Base-by-base conservation (phyloP, 2,888 invertebrate genomes). In the Cerceris ruficornis region DNA sequence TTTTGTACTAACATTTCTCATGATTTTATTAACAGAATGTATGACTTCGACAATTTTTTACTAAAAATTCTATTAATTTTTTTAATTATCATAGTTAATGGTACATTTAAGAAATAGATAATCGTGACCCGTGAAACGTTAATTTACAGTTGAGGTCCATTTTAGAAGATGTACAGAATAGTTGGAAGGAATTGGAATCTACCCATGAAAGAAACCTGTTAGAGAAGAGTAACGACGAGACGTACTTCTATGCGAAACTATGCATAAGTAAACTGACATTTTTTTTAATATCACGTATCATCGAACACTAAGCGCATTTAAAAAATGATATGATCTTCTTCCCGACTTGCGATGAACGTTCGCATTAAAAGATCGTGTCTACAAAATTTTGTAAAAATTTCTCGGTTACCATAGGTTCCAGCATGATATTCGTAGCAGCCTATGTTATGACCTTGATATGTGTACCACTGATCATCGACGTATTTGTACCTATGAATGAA, bases 401-500 rank as follows among this genome's bases (percentile, higher is more conserved):
- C 28, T 28, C 4, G 4, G 4, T 28, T 28, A 28, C 28, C 28
- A 28, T 28, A 28, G 28, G 28, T 28, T 28, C 4, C 28, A 28
- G 28, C 4, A 4, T 28, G 28, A 2, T 28, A 28, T 4, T 28
- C 28, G 1, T 28, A 28, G 28, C 28, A 28, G 28, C 2, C 28
- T 4, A 28, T 28, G 28, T 55, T 13, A 14, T 41, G 2, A 1
- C 7, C 11, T 7, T 59, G n/a, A 11, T 42, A n/a, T n/a, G 13
- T 41, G 5, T 17, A 4, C 55, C 65, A 14, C 14, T n/a, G 39
- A 4, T 65, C 8, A 42, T 65, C 15, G 65, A 65, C 15, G 8
- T 65, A n/a, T 11, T 54, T 11, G 0, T 55, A 4, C 65, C 65
- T 4, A 9, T 54, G 42, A 65, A 65, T 42, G 54, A 65, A 43